Conservation (phyloP, 2,113 vertebrate species). For the Anser cygnoides region DNA sequence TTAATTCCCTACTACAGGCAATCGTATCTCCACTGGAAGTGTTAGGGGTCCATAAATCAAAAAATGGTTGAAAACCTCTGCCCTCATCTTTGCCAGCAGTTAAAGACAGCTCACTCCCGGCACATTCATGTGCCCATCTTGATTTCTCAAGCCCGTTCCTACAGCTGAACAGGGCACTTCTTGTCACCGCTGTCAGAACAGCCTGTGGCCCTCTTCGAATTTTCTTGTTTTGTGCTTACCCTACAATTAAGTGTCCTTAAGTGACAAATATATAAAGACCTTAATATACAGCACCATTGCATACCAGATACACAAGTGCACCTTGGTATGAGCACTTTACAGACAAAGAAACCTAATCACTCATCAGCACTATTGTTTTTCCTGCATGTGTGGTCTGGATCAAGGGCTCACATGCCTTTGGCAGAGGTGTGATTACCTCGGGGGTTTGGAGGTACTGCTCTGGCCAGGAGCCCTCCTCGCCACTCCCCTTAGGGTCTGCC, state of each 20-base stretch:
- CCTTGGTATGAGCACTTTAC: background rate
- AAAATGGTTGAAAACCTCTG: slow-evolving; percentile 16
- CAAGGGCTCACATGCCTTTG: background rate
- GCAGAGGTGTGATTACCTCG: background rate
- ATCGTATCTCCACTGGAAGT: background rate
- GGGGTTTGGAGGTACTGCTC: background rate
- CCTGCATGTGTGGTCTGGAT: background rate
- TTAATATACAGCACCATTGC: background rate
- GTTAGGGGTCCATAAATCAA: slow-evolving; percentile 10
- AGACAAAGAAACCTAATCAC: background rate
- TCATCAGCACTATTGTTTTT: slow-evolving; percentile 32
- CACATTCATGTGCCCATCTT: background rate
- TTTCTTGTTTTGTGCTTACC: background rate
- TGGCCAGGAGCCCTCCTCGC: rapidly evolving
- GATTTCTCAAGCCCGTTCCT: background rate
- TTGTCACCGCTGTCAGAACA: background rate
- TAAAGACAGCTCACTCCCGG: background rate
- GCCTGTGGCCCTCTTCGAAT: background rate
- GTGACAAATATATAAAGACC: background rate
- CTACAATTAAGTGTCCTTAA: background rate
- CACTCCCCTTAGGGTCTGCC: background rate
- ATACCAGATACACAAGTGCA: background rate
- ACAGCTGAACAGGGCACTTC: background rate
- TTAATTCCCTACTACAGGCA: slow-evolving; percentile 24
- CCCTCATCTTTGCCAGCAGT: background rate